phyloP scores from a whole-genome alignment of 2,888 invertebrate species.

The Aphidius colemani region DNA sequence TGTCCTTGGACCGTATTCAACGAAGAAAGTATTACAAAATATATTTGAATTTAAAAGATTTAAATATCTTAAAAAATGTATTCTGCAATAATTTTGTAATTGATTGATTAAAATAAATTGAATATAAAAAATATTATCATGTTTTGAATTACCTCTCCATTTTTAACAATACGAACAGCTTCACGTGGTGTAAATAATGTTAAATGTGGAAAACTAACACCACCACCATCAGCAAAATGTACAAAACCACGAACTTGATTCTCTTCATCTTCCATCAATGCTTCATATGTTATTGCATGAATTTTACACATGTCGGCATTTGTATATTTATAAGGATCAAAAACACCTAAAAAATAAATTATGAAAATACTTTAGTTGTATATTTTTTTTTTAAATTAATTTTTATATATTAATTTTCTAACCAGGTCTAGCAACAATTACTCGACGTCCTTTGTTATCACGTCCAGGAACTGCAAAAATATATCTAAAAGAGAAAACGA shows the following conservation, averaged over 20 bases:
- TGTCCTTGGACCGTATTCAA: constrained; percentile 40
- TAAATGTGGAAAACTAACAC: constrained; percentile 75
- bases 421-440: constrained; percentile 80
- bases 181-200: constrained; percentile 79
- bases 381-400: too few species aligned
- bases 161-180: constrained; percentile 79
- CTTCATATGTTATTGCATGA: constrained; percentile 78
- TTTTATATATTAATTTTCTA: constrained; percentile 42
- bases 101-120: background rate
- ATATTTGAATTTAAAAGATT: constrained; percentile 2
- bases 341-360: constrained; percentile 66
- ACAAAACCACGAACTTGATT: constrained; percentile 79
- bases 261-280: constrained; percentile 80
- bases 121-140: too few species aligned
- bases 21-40: constrained; percentile 14
- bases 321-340: constrained; percentile 77
- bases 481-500: constrained; percentile 65
- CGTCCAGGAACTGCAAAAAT: constrained; percentile 79
- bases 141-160: constrained; percentile 69
- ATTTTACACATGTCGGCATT: constrained; percentile 79
- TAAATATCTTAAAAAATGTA: background rate
- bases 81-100: background rate
- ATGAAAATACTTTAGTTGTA: background rate
- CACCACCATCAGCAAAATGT: constrained; percentile 77
- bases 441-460: constrained; percentile 74